Evolutionary conservation across 2,888 invertebrate species (phyloP).

Genomic region (Eurois occulta): DNA sequence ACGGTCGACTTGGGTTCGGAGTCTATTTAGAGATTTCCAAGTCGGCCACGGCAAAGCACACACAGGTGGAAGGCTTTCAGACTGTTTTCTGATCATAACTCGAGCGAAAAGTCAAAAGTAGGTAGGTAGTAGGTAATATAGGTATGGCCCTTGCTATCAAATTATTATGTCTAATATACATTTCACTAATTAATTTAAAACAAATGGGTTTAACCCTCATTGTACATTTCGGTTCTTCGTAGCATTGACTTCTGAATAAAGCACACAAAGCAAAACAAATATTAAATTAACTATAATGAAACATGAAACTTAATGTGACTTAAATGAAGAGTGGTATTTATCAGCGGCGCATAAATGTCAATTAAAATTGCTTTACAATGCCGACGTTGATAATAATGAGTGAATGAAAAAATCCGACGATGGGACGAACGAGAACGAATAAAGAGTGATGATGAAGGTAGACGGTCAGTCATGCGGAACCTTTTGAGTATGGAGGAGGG

Average conservation of each 20-base stretch:
- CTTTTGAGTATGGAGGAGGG: constrained; percentile 21
- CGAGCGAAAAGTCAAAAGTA: too few relatives aligned
- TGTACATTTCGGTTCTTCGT: background rate
- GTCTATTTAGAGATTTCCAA: too few relatives aligned
- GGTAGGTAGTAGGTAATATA: too few relatives aligned
- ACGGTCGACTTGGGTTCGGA: too few relatives aligned
- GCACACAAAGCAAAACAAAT: constrained; percentile 38
- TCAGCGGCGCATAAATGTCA: constrained; percentile 71
- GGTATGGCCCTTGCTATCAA: too few relatives aligned
- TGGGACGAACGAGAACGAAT: constrained; percentile 35
- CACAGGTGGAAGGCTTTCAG: too few relatives aligned
- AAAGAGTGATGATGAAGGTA: constrained; percentile 19
- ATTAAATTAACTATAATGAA: constrained; percentile 70
- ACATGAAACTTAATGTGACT: constrained; percentile 68
- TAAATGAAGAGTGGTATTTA: constrained; percentile 66
- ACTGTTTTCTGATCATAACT: too few relatives aligned
- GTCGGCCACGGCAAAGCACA: too few relatives aligned
- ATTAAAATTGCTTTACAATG: constrained; percentile 73
- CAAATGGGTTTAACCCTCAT: too few relatives aligned
- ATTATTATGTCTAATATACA: too few relatives aligned
- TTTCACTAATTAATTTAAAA: too few relatives aligned
- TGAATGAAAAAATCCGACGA: constrained; percentile 53
- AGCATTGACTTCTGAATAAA: background rate
- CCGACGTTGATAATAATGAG: constrained; percentile 66
- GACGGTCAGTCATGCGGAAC: constrained; percentile 29